Evolutionary conservation across 2,888 invertebrate species (phyloP).

Genomic region (Nysson spinosus): DNA sequence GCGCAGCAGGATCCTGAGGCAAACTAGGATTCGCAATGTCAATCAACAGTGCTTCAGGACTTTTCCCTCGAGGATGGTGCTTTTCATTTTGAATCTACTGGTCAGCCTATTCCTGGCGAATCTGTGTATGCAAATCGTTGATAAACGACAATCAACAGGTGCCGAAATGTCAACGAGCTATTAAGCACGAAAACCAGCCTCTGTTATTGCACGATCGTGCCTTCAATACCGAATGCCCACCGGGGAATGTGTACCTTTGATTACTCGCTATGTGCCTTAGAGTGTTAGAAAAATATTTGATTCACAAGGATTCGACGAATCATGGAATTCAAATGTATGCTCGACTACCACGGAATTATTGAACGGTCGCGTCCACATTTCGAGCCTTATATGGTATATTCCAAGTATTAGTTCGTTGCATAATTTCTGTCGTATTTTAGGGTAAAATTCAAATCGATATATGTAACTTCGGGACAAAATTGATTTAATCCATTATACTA

Average conservation of each 20-base stretch:
- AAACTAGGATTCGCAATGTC: constrained; percentile 14
- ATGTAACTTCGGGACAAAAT: no score
- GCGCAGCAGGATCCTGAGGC: constrained; percentile 1
- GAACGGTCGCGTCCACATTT: no score
- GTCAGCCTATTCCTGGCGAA: constrained; percentile 38
- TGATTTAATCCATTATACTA: no score
- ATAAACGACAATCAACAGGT: constrained; percentile 64
- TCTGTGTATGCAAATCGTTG: constrained; percentile 61
- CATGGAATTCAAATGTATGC: no score
- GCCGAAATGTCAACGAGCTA: constrained; percentile 59
- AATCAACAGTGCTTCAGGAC: constrained; percentile 28
- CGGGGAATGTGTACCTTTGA: neutral
- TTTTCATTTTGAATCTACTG: constrained; percentile 38
- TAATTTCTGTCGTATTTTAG: no score
- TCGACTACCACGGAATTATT: no score
- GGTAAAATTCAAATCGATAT: no score
- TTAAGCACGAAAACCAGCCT: constrained; percentile 57
- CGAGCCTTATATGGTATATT: no score
- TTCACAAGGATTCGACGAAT: no score
- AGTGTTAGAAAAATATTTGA: no score
- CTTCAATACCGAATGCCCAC: neutral
- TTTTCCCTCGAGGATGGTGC: constrained; percentile 17
- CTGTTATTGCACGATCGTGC: constrained; percentile 34
- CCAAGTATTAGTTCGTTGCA: no score
- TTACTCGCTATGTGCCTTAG: no score